Conservation (phyloP, 2,797 vertebrate genomes). For the Xenopus petersii region DNA sequence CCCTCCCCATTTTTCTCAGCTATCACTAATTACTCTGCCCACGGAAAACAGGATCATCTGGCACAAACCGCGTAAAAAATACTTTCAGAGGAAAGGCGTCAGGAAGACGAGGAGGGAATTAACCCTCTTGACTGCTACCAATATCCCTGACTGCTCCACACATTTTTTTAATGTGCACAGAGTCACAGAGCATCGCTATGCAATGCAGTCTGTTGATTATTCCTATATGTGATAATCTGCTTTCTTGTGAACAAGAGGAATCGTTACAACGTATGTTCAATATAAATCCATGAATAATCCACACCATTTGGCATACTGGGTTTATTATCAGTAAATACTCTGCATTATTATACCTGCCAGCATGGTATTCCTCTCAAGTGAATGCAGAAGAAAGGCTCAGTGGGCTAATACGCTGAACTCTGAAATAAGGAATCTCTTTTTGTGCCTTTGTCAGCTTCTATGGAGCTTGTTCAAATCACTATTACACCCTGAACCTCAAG, state of each 20-base stretch:
- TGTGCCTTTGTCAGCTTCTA: too few relatives aligned
- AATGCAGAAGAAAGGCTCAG: neutral
- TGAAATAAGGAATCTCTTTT: too few relatives aligned
- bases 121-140: constrained; percentile 34
- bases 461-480: too few relatives aligned
- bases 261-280: neutral
- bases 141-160: neutral
- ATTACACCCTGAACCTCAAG: too few relatives aligned
- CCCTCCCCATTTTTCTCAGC: constrained; percentile 72
- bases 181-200: neutral
- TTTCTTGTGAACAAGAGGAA: neutral
- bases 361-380: neutral
- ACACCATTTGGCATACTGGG: neutral
- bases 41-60: constrained; percentile 64
- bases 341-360: neutral
- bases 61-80: constrained; percentile 49
- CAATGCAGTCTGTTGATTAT: neutral
- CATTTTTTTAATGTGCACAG: neutral
- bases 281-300: neutral
- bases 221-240: neutral
- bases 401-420: neutral
- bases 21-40: constrained; percentile 79
- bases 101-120: constrained; percentile 40
- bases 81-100: constrained; percentile 45
- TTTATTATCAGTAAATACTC: neutral